phyloP scores from a whole-genome alignment of 2,888 invertebrate species.

The Eulithis prunata region DNA sequence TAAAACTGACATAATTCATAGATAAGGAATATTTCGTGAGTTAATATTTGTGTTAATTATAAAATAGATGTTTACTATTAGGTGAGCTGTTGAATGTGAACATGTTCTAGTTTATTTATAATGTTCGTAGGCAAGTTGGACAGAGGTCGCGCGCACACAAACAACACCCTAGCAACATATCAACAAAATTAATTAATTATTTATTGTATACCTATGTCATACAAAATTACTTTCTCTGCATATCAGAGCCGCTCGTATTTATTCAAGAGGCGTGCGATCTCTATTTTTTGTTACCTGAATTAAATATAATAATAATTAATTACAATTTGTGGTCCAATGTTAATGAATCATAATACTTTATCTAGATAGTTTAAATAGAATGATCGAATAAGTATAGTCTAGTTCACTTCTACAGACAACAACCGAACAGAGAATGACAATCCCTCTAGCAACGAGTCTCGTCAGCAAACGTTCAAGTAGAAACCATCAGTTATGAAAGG shows the following conservation, averaged over 20 bases:
- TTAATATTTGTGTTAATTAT: constrained; percentile 75
- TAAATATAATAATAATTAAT: constrained; percentile 80
- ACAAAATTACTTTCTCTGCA: constrained; percentile 58
- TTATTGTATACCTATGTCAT: constrained; percentile 42
- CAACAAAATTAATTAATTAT: constrained; percentile 54
- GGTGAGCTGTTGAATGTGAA: constrained; percentile 75
- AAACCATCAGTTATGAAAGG: constrained; percentile 10
- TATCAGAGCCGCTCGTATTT: constrained; percentile 60
- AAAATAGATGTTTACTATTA: constrained; percentile 70
- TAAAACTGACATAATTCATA: constrained; percentile 60
- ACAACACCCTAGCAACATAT: constrained; percentile 56
- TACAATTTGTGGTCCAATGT: constrained; percentile 84
- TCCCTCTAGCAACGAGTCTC: constrained; percentile 13
- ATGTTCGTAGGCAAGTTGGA: constrained; percentile 70
- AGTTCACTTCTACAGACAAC: constrained; percentile 49
- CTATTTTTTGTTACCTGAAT: constrained; percentile 83
- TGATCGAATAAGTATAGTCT: constrained; percentile 68
- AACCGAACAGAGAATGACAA: constrained; percentile 7
- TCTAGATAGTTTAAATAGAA: constrained; percentile 76
- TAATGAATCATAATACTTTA: constrained; percentile 81
- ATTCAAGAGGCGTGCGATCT: constrained; percentile 63
- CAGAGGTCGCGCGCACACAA: constrained; percentile 62
- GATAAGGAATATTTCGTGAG: constrained; percentile 74
- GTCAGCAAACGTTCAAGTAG: neutral
- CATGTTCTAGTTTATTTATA: constrained; percentile 79